Base-by-base conservation (phyloP, 2,113 vertebrate genomes). In the Jacana jacana region DNA sequence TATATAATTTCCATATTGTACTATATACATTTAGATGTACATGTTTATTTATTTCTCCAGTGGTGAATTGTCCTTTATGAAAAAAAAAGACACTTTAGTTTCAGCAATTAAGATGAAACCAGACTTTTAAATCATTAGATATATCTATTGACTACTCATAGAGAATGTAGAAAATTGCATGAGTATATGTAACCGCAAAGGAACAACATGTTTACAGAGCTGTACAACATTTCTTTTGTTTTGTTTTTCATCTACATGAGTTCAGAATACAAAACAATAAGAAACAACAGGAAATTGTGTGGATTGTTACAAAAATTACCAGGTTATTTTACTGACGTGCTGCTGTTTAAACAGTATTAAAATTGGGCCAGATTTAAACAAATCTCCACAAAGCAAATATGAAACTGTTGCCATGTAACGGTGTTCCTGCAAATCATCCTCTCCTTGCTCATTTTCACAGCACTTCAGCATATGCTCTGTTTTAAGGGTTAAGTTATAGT, bases 401-500 rank as follows among this genome's bases (percentile, higher is more conserved):
- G 4, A 70, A 69, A 66, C 0, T 0, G 14, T 68, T 65, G 24
- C 16, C 18, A 52, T 37, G 17, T 35, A 83, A 71, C 27, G 17
- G 1, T 51, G 39, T 31, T 22, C 8, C 44, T 81, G 61, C 13
- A 95, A 91, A 93, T 93, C 33, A 19, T 57, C 5, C 0, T 69
- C 10, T 76, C 6, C 14, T 61, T 60, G 10, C 10, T 86, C 27
- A 64, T 84, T 90, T 93, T 71, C 68, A 58, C 9, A n/a, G 20
- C 16, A 75, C 73, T 94, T 93, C 27, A 89, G 42, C 27, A 31
- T 71, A 54, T 35, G 5, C 24, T 72, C n/a, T 51, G 42, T 79
- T 93, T 85, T 68, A 23, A 80, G 81, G 33, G 58, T 95, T 97
- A 96, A 93, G 35, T 89, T 75, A 28, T 54, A 91, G 80, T 78